Evolutionary conservation across 2,888 invertebrate species (phyloP), one percentile per base, ranked within the genome.

Genomic region (Dione juno): DNA sequence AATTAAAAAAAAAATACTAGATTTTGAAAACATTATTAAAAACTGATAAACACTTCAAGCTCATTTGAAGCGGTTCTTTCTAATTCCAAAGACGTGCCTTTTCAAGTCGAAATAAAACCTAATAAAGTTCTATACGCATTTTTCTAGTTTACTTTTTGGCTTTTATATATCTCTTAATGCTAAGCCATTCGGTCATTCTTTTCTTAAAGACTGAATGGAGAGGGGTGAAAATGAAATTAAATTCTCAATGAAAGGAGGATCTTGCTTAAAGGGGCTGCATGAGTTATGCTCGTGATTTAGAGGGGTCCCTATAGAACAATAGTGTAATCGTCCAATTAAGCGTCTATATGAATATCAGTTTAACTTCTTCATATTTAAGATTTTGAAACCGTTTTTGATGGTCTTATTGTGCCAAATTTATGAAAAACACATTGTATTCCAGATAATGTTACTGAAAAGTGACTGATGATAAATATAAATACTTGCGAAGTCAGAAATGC

Each of bases 161-260:
- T 81, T 83, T 81, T 81, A 52, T 67, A 81, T 81, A 81, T 85
- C 85, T 79, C 79, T 78, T 81, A 80, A 77, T 79, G 81, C 80
- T 74, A 83, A 88, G 91, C 89, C 90, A 87, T 83, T 84, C 84
- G 87, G 90, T 90, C 90, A 90, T 89, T 92, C 89, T 91, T 90
- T 88, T 88, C 88, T 88, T 86, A 85, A 88, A 82, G 80, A 77
- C 81, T 77, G 77, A 69, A 67, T 65, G 65, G 84, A 86, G 88
- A 89, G 91, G 92, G 92, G 93, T 90, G 92, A 89, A 88, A 88
- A 92, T 89, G 89, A 92, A 92, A 93, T 93, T 90, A 92, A 92
- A 92, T 91, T 90, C 88, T 86, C 83, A 88, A 88, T 92, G 90
- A 92, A 91, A 89, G 90, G 89, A 85, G 84, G 81, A 88, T 88